Evolutionary conservation across 2,888 invertebrate species (phyloP).

Genomic region (Trachelus stipa): DNA sequence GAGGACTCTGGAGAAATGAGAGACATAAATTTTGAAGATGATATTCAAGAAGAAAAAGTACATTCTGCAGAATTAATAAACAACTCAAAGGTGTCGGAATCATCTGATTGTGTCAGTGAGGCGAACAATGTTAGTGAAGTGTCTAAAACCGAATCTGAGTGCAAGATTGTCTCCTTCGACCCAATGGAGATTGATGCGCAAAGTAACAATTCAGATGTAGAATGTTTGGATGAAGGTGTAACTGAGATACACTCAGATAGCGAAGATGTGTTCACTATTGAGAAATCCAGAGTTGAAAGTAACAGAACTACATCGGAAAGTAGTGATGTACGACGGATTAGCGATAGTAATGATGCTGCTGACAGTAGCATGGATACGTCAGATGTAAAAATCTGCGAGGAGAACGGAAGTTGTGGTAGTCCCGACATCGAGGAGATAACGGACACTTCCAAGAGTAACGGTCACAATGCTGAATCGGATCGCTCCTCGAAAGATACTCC

Average conservation of each 20-base stretch:
- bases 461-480: constrained; percentile 44
- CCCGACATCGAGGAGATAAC: constrained; percentile 64
- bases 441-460: constrained; percentile 51
- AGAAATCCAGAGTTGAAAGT: constrained; percentile 58
- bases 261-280: constrained; percentile 30
- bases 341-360: constrained; percentile 49
- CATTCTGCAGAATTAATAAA: constrained; percentile 17
- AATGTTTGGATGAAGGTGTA: constrained; percentile 58
- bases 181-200: constrained; percentile 59
- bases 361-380: constrained; percentile 48
- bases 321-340: constrained; percentile 37
- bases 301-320: constrained; percentile 59
- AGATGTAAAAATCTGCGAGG: constrained; percentile 58
- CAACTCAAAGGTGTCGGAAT: constrained; percentile 40
- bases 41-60: constrained; percentile 25
- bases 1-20: constrained; percentile 33
- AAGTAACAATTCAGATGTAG: constrained; percentile 59
- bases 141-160: constrained; percentile 61
- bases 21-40: constrained; percentile 31
- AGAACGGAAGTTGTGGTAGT: constrained; percentile 61
- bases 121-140: constrained; percentile 67
- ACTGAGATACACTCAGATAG: constrained; percentile 40
- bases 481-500: constrained; percentile 39
- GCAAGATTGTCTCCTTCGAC: constrained; percentile 40
- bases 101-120: constrained; percentile 67